Evolutionary conservation across 2,888 invertebrate species (phyloP).

Genomic region (Synanthedon vespiformis): DNA sequence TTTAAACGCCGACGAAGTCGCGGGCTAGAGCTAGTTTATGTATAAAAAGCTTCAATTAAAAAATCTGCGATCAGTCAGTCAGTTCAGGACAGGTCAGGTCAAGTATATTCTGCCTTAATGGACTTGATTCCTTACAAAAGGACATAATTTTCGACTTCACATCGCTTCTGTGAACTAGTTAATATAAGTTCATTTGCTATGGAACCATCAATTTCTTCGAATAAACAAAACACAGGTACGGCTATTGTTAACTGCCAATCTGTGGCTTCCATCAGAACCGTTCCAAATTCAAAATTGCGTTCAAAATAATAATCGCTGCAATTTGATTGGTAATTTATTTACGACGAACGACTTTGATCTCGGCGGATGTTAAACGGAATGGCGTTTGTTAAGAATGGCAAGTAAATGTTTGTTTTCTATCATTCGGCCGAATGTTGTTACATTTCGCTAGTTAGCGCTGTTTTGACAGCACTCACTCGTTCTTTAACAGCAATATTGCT

Average conservation of each 20-base stretch:
- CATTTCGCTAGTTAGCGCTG: conserved; percentile 58
- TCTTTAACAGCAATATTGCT: conserved; percentile 45
- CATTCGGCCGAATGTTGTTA: conserved; percentile 59
- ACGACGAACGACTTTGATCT: conserved; percentile 52
- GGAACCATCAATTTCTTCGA: no score
- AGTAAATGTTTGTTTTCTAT: conserved; percentile 64
- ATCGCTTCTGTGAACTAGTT: no score
- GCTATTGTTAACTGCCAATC: background rate
- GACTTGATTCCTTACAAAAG: no score
- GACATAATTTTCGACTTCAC: no score
- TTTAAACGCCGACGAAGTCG: no score
- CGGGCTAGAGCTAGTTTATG: no score
- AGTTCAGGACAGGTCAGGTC: no score
- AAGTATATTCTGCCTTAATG: no score
- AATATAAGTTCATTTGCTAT: no score
- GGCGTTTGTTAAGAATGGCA: conserved; percentile 52
- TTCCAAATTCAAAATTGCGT: conserved; percentile 30
- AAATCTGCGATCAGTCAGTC: no score
- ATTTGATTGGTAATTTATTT: conserved; percentile 35
- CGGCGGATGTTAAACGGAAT: conserved; percentile 53
- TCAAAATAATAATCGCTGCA: conserved; percentile 20
- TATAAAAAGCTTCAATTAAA: no score
- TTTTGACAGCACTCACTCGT: conserved; percentile 63
- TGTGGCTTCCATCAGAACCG: conserved; percentile 14
- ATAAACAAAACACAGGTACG: background rate